Percentiles rank a stretch among this genome's conserved stretches.
phyloP scores from a whole-genome alignment of 2,888 invertebrate species.

The Agapetus fuscipes region DNA sequence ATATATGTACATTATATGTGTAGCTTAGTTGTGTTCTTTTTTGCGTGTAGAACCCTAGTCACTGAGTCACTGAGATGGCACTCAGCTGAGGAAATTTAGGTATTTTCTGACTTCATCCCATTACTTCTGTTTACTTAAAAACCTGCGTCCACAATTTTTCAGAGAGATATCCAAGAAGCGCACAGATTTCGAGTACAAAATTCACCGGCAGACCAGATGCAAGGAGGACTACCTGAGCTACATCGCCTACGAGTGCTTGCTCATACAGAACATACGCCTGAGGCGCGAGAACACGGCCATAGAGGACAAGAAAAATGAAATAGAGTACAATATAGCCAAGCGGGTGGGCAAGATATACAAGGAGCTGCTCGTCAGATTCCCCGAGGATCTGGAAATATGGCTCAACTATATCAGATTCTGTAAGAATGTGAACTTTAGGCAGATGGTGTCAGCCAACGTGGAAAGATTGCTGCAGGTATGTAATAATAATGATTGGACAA shows the following conservation, averaged over 20 bases:
- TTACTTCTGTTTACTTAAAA: background rate
- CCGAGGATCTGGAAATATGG: conserved; percentile 65
- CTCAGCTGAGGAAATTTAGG: too few species aligned
- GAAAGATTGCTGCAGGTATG: conserved; percentile 53
- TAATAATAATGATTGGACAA: too few species aligned
- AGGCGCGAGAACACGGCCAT: conserved; percentile 50
- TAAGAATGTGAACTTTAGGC: conserved; percentile 49
- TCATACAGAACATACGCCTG: conserved; percentile 54
- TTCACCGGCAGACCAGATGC: conserved; percentile 55
- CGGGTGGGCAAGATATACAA: conserved; percentile 66
- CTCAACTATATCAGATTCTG: conserved; percentile 73
- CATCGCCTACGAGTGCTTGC: conserved; percentile 59
- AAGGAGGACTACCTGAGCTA: conserved; percentile 63
- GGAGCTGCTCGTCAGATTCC: conserved; percentile 56
- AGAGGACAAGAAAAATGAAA: conserved; percentile 51
- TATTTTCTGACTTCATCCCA: conserved; percentile 1
- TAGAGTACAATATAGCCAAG: conserved; percentile 59
- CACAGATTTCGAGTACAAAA: conserved; percentile 62
- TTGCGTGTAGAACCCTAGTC: too few species aligned
- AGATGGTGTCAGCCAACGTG: conserved; percentile 46
- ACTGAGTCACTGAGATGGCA: too few species aligned
- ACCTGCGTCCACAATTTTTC: conserved; percentile 16
- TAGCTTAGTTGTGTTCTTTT: too few species aligned
- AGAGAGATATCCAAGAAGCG: conserved; percentile 60
- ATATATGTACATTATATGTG: too few species aligned